Base-by-base conservation (phyloP, 2,888 invertebrate genomes). In the Temnothorax unifasciatus region DNA sequence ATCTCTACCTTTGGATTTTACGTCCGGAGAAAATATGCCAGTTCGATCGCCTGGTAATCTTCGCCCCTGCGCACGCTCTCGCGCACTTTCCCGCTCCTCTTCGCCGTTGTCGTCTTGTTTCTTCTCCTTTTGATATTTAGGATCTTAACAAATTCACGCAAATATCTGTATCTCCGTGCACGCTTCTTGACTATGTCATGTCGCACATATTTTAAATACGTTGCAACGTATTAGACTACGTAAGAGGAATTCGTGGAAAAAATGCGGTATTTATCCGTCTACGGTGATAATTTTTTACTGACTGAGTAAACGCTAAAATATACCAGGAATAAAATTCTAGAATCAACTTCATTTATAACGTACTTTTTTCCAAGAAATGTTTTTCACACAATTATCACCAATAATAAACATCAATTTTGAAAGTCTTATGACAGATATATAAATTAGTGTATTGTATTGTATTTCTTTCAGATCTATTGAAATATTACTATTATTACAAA, bases 1-100 rank as follows among this genome's bases (percentile, higher is more conserved):
- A 90, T 90, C 90, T 92, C 88, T 88, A 91, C 90, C 88, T 90
- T 82, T 86, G 86, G 83, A 85, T 83, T 85, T 89, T 88, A 86
- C 86, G 84, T 87, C 75, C 85, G 75, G 83, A 85, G 87, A 90
- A 87, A 89, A 91, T 91, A 88, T 73, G 76, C 77, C 74, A 54
- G 44, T 75, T 71, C 81, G 76, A 83, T 79, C 83, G 73, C 13
- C 34, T 9, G 71, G 25, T 77, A 82, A 86, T 83, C 81, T 83
- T 83, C 61, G 79, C 64, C 52, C 29, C 68, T 63, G 52, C 63
- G n/a, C 74, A 38, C 47, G 52, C 59, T 82, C 38, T 71, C 59
- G 69, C 41, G 29, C 34, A 63, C 38, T 71, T 21, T 63, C 47
- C 29, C 44, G 25, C 3, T 69, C 29, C 18, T 41, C 38, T 38